Evolutionary conservation across 2,113 vertebrate genomes (phyloP), one percentile per base, ranked within the genome.

Genomic region (Heterocephalus glaber): DNA sequence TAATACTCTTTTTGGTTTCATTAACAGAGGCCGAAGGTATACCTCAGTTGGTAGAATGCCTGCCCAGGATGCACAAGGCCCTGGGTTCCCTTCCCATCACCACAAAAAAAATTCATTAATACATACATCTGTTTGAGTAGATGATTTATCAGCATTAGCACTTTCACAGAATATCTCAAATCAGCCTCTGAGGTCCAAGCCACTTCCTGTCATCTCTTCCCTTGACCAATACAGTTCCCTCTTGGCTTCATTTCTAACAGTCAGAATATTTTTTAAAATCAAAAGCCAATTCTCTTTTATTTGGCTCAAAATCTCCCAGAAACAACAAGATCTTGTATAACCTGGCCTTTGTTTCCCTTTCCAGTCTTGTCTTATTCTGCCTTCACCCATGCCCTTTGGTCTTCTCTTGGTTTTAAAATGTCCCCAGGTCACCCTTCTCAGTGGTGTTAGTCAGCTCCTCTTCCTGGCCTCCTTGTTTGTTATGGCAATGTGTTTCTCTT

Each of bases 381-480:
- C 19, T 91, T 68, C 1, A 10, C 14, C 1, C 14, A 44, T 41
- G 2, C 54, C 20, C 54, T 72, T 33, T 35, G 17, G 12, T 63
- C 85, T 79, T 83, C 24, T 56, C 47, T 68, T 63, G 61, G 44
- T 61, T 89, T 83, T 68, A 30, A 85, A 91, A 41, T 14, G 68
- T 58, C 13, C 52, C 77, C 35, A 56, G 35, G 24, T 58, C 33
- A 49, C 33, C 65, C 63, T 68, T n/a, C 44, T 26, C 22, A 33
- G 0, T 19, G 10, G 14, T 44, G 30, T 35, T 63, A 5, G 1
- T 61, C 4, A 3, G 1, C 56, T 77, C 20, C 6, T 41, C 44
- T 44, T 79, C 33, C 52, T 47, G 22, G 41, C 47, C 22, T 19
- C 61, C 52, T 30, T 24, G 12, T 16, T 24, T 54, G n/a, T 11